Evolutionary conservation across 2,888 invertebrate genomes (phyloP).

Genomic region (Oeneis ivallda): DNA sequence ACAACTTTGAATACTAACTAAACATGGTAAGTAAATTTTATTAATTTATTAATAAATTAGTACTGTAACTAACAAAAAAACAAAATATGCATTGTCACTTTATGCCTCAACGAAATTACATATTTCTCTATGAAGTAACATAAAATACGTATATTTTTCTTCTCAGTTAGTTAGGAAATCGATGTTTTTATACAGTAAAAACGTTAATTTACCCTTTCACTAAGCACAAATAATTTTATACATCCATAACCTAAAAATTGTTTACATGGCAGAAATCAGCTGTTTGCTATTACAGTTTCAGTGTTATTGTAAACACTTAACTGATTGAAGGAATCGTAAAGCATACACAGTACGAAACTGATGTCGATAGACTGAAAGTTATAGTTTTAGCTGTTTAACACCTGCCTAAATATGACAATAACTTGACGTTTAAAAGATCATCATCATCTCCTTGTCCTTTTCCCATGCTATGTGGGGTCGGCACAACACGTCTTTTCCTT

Average conservation of each 20-base stretch:
- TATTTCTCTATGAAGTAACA: background rate
- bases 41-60: background rate
- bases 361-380: too few relatives aligned
- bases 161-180: background rate
- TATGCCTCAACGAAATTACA: background rate
- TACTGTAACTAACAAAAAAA: background rate
- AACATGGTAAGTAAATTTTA: slow-evolving; percentile 19
- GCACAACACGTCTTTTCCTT: too few relatives aligned
- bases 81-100: slow-evolving; percentile 24
- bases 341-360: too few relatives aligned
- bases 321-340: too few relatives aligned
- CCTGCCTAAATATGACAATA: background rate
- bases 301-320: too few relatives aligned
- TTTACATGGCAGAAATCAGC: background rate
- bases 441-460: too few relatives aligned
- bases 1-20: background rate
- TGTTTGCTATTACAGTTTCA: too few relatives aligned
- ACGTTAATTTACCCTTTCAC: background rate
- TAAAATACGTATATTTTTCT: background rate
- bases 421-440: too few relatives aligned
- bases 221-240: background rate
- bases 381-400: too few relatives aligned
- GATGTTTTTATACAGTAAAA: background rate
- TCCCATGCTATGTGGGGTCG: too few relatives aligned
- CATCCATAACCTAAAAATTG: slow-evolving; percentile 3